Evolutionary conservation across 2,797 vertebrate species (phyloP).

Genomic region (Parambassis ranga): DNA sequence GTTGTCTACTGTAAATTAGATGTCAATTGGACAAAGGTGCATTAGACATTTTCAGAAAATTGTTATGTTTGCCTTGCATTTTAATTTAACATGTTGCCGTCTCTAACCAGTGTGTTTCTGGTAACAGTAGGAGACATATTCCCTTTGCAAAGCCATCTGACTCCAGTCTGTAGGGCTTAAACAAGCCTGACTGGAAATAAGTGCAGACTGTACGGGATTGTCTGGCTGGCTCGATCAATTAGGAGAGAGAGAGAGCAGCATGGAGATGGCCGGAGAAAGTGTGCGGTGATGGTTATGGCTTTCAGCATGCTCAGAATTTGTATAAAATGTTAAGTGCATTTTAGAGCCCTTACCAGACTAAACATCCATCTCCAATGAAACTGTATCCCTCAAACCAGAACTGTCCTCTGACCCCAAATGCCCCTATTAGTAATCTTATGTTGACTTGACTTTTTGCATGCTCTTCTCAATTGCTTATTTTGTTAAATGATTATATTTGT

Average conservation of each 20-base stretch:
- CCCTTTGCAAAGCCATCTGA: slow-evolving; percentile 70
- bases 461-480: too few species aligned
- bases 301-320: slow-evolving; percentile 62
- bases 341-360: slow-evolving; percentile 65
- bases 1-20: neutral
- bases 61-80: slow-evolving; percentile 18
- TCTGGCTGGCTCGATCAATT: slow-evolving; percentile 75
- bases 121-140: slow-evolving; percentile 66
- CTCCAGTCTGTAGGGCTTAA: slow-evolving; percentile 74
- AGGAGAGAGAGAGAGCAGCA: slow-evolving; percentile 50
- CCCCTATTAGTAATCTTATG: too few species aligned
- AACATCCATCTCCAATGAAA: slow-evolving; percentile 72
- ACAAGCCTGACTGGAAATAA: slow-evolving; percentile 79
- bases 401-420: slow-evolving; percentile 43
- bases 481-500: too few species aligned
- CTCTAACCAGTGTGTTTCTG: slow-evolving; percentile 49
- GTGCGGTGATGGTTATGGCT: slow-evolving; percentile 55
- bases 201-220: slow-evolving; percentile 70
- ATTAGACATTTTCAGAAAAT: slow-evolving; percentile 19
- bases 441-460: too few species aligned
- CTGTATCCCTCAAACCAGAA: slow-evolving; percentile 55
- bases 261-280: slow-evolving; percentile 46
- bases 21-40: too few species aligned
- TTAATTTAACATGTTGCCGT: slow-evolving; percentile 24
- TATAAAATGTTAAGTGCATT: slow-evolving; percentile 75